A percentile compares a stretch with the other conserved stretches of the same genome.
Conservation (phyloP, 2,888 invertebrate genomes). For the Spodoptera exigua region DNA sequence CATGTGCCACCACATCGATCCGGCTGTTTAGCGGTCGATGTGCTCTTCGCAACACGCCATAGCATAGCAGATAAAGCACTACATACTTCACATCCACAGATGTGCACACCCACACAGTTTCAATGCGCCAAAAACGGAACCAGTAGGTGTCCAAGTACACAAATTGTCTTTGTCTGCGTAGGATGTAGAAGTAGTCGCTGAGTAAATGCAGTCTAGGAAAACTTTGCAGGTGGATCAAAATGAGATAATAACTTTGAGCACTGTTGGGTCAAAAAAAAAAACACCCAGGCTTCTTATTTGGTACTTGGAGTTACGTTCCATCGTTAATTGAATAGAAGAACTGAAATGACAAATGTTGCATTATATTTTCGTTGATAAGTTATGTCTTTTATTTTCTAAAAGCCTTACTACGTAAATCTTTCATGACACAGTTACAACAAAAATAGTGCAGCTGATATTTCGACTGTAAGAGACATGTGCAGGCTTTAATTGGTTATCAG, state of each 20-base stretch:
- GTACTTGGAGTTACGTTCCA: too few relatives aligned
- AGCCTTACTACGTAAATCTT: too few relatives aligned
- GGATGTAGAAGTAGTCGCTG: slow-evolving; percentile 16
- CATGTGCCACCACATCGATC: slow-evolving; percentile 73
- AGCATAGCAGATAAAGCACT: slow-evolving; percentile 46
- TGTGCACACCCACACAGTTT: slow-evolving; percentile 35
- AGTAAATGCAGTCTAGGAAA: slow-evolving; percentile 29
- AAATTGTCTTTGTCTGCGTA: slow-evolving; percentile 21
- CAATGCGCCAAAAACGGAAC: slow-evolving; percentile 30
- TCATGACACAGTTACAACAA: too few relatives aligned
- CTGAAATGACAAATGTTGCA: too few relatives aligned
- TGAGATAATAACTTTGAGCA: slow-evolving; percentile 14
- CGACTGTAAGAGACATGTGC: too few relatives aligned
- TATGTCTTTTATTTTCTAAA: too few relatives aligned
- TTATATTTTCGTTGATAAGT: too few relatives aligned
- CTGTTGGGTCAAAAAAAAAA: too few relatives aligned
- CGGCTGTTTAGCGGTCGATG: slow-evolving; percentile 62
- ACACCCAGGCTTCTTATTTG: too few relatives aligned
- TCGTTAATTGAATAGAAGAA: too few relatives aligned
- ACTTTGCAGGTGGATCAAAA: slow-evolving; percentile 9
- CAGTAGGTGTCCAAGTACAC: slow-evolving; percentile 21
- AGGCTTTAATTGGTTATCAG: too few relatives aligned
- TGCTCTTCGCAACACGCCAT: slow-evolving; percentile 58
- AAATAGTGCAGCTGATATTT: too few relatives aligned
- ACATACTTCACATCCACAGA: slow-evolving; percentile 33